These are phyloP conservation scores for Lepidostoma basale DNA, from an alignment of 1,140 invertebrate species.

Conservation along the genomic window DNA sequence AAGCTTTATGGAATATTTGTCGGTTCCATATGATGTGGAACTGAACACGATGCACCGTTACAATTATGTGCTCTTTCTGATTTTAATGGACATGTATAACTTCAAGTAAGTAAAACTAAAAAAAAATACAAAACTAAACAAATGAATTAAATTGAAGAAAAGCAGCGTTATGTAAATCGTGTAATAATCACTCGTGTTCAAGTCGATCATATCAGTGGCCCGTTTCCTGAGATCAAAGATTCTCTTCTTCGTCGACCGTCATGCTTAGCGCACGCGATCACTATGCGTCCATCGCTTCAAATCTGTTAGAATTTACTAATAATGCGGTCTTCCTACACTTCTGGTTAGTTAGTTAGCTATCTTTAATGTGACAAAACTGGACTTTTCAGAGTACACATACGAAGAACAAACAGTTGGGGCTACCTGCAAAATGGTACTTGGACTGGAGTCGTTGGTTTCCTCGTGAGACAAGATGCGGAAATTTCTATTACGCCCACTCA, in stretches of 20 bases:
- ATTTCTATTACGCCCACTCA: constrained; percentile 37
- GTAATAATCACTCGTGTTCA: too few species aligned
- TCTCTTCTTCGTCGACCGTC: too few species aligned
- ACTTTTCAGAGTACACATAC: constrained; percentile 24
- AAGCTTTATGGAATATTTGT: constrained; percentile 33
- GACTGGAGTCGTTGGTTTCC: constrained; percentile 32
- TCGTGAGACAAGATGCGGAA: constrained; percentile 32
- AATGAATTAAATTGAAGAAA: too few species aligned
- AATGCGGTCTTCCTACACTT: too few species aligned
- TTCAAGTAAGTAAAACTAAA: constrained; percentile 40
- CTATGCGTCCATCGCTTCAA: too few species aligned
- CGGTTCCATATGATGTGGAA: constrained; percentile 13
- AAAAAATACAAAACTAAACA: too few species aligned
- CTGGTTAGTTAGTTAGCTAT: too few species aligned
- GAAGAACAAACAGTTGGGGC: constrained; percentile 39
- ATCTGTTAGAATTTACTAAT: too few species aligned
- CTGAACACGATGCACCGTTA: constrained; percentile 40
- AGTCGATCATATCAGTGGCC: too few species aligned
- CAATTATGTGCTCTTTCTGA: constrained; percentile 23
- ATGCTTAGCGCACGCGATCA: too few species aligned
- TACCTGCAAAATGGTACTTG: constrained; percentile 39
- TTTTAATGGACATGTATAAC: constrained; percentile 39
- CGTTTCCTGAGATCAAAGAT: too few species aligned
- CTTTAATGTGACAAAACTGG: background rate
- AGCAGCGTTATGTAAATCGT: too few species aligned